A percentile compares a stretch with the other conserved stretches of the same genome.
Conservation (phyloP, 2,888 invertebrate species). For the Marasmarcha lunaedactyla region DNA sequence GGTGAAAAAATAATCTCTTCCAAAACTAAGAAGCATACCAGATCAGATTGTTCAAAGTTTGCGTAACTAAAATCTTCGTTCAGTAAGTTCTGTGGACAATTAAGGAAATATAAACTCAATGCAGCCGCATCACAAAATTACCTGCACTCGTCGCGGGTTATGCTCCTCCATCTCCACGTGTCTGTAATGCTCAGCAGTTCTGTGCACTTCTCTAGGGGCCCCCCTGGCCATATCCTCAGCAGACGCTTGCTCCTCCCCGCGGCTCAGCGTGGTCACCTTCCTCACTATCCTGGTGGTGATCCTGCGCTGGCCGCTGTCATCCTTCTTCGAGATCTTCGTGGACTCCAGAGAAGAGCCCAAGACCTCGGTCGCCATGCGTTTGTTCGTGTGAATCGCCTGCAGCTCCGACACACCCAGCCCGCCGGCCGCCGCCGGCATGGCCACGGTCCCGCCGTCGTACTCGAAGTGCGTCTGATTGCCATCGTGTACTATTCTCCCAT, state of each 20-base stretch:
- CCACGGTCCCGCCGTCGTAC: slow-evolving; percentile 50
- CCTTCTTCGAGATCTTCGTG: slow-evolving; percentile 84
- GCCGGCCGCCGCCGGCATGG: slow-evolving; percentile 52
- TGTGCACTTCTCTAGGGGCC: slow-evolving; percentile 67
- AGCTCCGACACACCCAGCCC: slow-evolving; percentile 67
- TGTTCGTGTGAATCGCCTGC: slow-evolving; percentile 85
- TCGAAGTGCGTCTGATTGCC: slow-evolving; percentile 66
- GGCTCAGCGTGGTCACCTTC: slow-evolving; percentile 88
- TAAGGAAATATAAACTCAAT: no score
- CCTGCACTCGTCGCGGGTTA: slow-evolving; percentile 82
- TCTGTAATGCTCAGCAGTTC: slow-evolving; percentile 68
- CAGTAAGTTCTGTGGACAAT: no score
- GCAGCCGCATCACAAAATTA: no score
- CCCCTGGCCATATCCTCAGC: slow-evolving; percentile 77
- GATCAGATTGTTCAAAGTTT: no score
- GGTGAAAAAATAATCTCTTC: no score
- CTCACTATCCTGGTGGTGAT: slow-evolving; percentile 89
- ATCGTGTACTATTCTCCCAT: slow-evolving; percentile 56
- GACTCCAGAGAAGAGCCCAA: slow-evolving; percentile 87
- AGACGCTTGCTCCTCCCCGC: slow-evolving; percentile 84
- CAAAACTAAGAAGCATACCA: no score
- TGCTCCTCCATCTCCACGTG: slow-evolving; percentile 70
- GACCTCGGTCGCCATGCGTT: slow-evolving; percentile 86
- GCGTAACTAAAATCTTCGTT: no score
- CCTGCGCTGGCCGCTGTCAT: slow-evolving; percentile 82